Percentiles rank a stretch among this genome's conserved stretches.
Evolutionary conservation across 2,113 vertebrate species (phyloP).

Genomic region (Engraulis encrasicolus): DNA sequence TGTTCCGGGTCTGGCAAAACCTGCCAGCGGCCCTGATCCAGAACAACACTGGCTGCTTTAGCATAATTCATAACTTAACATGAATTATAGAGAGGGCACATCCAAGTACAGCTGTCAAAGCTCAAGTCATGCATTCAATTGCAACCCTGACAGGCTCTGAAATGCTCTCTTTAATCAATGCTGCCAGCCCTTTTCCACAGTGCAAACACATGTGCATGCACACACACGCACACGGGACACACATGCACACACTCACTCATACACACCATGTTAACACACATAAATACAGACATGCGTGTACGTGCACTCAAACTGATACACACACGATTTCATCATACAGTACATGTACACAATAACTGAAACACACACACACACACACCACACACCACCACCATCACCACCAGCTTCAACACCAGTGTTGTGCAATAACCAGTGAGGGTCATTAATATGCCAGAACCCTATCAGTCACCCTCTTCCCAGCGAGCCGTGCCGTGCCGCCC

Average conservation of each 20-base stretch:
- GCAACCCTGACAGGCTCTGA: background rate
- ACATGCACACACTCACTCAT: background rate
- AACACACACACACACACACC: too few relatives aligned
- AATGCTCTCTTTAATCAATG: background rate
- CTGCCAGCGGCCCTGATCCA: too few relatives aligned
- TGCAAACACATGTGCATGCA: background rate
- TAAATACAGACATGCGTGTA: background rate
- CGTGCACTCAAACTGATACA: background rate
- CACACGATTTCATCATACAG: too few relatives aligned
- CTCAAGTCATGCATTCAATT: conserved; percentile 8
- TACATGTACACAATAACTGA: too few relatives aligned
- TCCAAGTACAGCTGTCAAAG: background rate
- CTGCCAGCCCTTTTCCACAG: background rate
- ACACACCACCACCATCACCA: too few relatives aligned
- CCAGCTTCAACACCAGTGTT: conserved; percentile 25
- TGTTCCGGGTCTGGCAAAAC: too few relatives aligned
- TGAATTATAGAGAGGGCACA: background rate
- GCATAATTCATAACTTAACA: background rate
- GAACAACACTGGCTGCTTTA: background rate
- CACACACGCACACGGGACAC: background rate
- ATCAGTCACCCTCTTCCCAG: conserved; percentile 7
- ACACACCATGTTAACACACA: conserved; percentile 4
- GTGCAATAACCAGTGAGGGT: conserved; percentile 36
- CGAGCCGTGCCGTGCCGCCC: too few relatives aligned
- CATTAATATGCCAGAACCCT: conserved; percentile 44